Evolutionary conservation across 1,140 invertebrate genomes (phyloP).

Genomic region (Hyphantria cunea): DNA sequence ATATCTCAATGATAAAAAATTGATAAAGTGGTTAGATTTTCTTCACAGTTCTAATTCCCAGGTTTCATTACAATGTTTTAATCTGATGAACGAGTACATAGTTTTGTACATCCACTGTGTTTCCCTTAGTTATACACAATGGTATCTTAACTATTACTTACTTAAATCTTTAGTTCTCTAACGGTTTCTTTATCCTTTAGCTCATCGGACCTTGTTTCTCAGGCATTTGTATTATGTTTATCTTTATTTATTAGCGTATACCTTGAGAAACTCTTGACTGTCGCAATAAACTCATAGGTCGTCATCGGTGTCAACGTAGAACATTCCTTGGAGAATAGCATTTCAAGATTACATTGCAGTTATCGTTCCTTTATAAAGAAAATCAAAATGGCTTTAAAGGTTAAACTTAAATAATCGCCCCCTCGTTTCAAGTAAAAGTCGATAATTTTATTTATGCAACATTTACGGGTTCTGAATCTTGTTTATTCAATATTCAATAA

Average conservation of each 20-base stretch:
- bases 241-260: no score
- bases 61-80: conserved; percentile 34
- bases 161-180: conserved; percentile 21
- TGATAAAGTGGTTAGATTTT: no score
- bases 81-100: conserved; percentile 30
- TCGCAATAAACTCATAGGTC: no score
- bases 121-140: conserved; percentile 31
- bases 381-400: no score
- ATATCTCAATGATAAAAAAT: neutral
- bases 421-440: no score
- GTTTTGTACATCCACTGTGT: conserved; percentile 43
- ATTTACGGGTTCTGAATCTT: neutral
- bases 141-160: conserved; percentile 17
- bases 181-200: conserved; percentile 21
- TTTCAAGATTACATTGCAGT: no score
- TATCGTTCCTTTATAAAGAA: no score
- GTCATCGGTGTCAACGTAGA: no score
- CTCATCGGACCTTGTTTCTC: conserved; percentile 19
- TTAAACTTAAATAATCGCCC: no score
- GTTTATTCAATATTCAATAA: neutral
- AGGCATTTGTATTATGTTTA: conserved; percentile 6
- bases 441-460: conserved; percentile 1
- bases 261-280: no score
- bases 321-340: no score
- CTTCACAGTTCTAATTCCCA: conserved; percentile 37